These are phyloP conservation scores for Odocoileus virginianus DNA, from an alignment of 2,113 vertebrate species.

Conservation along the genomic window DNA sequence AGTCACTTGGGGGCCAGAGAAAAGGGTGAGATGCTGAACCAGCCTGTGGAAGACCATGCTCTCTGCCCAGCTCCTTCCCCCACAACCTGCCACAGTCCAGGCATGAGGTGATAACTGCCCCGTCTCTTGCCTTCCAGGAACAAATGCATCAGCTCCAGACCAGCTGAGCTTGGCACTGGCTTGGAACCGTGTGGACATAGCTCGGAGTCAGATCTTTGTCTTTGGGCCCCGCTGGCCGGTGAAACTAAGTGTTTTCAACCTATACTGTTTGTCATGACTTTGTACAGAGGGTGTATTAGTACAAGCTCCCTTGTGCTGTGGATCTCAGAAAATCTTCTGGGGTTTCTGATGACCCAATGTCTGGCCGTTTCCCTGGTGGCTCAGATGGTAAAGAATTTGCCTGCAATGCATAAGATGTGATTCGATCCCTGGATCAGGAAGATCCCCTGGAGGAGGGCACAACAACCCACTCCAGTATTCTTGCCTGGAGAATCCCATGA, in stretches of 20 bases:
- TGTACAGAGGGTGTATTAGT: neutral
- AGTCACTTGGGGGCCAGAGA: neutral
- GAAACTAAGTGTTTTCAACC: slow-evolving; percentile 63
- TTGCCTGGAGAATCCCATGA: neutral
- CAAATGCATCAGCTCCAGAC: slow-evolving; percentile 94
- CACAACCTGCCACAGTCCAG: fast-evolving
- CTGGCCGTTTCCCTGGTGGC: neutral
- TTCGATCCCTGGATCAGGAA: neutral
- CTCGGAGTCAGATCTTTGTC: slow-evolving; percentile 97
- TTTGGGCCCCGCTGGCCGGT: slow-evolving; percentile 97
- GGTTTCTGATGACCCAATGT: neutral
- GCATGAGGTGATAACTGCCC: fast-evolving
- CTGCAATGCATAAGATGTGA: neutral
- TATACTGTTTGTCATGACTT: neutral
- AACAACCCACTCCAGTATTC: neutral
- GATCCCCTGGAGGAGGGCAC: neutral
- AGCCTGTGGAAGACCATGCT: neutral
- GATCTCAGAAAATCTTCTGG: neutral
- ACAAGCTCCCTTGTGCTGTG: neutral
- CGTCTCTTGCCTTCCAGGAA: slow-evolving; percentile 81
- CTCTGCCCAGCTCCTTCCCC: neutral
- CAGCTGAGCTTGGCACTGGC: slow-evolving; percentile 97
- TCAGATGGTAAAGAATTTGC: neutral
- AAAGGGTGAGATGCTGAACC: neutral
- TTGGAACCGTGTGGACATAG: slow-evolving; percentile 99